Evolutionary conservation across 2,113 vertebrate species (phyloP).

Genomic region (Labeo rohita): DNA sequence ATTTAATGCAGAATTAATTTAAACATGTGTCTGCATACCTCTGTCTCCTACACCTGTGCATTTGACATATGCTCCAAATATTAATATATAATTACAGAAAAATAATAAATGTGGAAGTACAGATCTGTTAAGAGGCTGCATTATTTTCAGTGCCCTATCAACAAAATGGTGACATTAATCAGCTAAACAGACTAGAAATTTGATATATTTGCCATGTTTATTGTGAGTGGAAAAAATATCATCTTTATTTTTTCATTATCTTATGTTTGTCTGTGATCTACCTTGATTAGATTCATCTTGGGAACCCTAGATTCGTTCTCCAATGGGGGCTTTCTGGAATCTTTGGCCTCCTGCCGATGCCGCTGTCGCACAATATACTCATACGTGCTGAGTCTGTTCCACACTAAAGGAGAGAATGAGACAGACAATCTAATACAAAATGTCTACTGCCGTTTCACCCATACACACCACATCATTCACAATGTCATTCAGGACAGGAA

Average conservation of each 20-base stretch:
- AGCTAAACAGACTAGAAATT: not conserved
- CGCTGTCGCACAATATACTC: conserved; percentile 94
- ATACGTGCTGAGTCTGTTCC: conserved; percentile 93
- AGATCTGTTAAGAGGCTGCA: not conserved
- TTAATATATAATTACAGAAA: not conserved
- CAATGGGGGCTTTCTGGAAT: conserved; percentile 65
- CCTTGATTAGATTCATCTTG: conserved; percentile 75
- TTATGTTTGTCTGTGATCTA: conserved; percentile 57
- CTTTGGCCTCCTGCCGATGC: conserved; percentile 80
- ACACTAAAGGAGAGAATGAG: conserved; percentile 77
- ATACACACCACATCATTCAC: not conserved
- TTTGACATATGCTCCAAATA: not conserved
- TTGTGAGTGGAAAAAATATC: not conserved
- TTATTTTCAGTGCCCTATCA: not conserved
- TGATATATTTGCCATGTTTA: not conserved
- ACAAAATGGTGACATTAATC: not conserved
- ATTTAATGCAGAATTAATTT: no score
- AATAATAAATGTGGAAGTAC: not conserved
- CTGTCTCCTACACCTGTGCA: not conserved
- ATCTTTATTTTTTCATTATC: not conserved
- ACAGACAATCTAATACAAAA: not conserved
- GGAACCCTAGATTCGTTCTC: conserved; percentile 66
- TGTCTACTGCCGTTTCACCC: not conserved
- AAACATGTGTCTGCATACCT: not conserved
- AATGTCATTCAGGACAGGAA: not conserved